Conservation (phyloP, 1,140 invertebrate genomes). For the Hormaphis cornu region DNA sequence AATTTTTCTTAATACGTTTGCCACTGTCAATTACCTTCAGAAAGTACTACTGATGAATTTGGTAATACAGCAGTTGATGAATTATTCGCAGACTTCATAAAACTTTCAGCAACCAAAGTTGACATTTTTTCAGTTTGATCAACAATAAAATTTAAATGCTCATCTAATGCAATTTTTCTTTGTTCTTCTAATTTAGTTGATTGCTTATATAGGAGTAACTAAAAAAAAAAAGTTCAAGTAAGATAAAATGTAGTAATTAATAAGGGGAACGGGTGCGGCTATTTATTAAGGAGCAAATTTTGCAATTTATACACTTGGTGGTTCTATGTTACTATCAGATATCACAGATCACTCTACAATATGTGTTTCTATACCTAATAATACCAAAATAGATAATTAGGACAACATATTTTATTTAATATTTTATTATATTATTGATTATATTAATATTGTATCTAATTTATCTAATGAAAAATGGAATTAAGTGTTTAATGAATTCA, state of each 20-base stretch:
- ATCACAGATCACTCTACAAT: too few relatives aligned
- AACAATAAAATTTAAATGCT: slow-evolving; percentile 96
- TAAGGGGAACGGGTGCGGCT: too few relatives aligned
- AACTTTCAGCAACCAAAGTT: slow-evolving; percentile 72
- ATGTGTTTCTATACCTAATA: too few relatives aligned
- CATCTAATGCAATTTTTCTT: slow-evolving; percentile 87
- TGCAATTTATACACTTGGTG: too few relatives aligned
- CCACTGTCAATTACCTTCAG: slow-evolving; percentile 24
- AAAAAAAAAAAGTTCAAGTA: slow-evolving; percentile 37
- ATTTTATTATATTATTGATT: too few relatives aligned
- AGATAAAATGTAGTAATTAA: not conserved
- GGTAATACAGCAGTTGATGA: slow-evolving; percentile 23
- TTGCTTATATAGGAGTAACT: slow-evolving; percentile 91
- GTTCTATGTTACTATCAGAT: too few relatives aligned
- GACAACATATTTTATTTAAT: too few relatives aligned
- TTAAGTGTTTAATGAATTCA: too few relatives aligned
- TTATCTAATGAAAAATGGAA: too few relatives aligned
- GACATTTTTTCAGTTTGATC: slow-evolving; percentile 98
- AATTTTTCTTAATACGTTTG: too few relatives aligned
- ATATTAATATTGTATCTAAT: too few relatives aligned
- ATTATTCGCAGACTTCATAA: slow-evolving; percentile 55
- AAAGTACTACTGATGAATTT: not conserved
- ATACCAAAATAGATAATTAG: too few relatives aligned
- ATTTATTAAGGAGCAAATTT: not conserved
- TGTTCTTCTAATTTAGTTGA: slow-evolving; percentile 87